Percentiles rank a stretch among this genome's conserved stretches.
Evolutionary conservation across 2,797 vertebrate species (phyloP).

Genomic region (Thalassophryne amazonica): DNA sequence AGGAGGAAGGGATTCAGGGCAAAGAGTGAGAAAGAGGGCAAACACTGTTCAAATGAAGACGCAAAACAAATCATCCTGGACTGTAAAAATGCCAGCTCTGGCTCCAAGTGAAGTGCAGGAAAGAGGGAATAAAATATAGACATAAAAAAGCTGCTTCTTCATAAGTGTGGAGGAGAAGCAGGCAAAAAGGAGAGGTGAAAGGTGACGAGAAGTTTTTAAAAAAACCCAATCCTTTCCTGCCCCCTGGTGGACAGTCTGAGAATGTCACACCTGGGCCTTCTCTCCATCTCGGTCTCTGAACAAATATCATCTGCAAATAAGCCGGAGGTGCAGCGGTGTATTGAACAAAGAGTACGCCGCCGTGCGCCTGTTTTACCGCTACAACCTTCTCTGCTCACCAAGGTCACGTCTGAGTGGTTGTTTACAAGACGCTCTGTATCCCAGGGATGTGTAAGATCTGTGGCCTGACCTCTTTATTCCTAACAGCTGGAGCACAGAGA

Average conservation of each 20-base stretch:
- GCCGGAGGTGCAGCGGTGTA: too few species aligned
- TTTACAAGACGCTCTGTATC: constrained; percentile 67
- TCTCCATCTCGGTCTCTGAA: background rate
- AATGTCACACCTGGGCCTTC: background rate
- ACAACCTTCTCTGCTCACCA: constrained; percentile 34
- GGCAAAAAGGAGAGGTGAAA: background rate
- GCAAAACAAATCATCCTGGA: constrained; percentile 58
- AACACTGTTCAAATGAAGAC: constrained; percentile 46
- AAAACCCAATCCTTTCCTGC: constrained; percentile 43
- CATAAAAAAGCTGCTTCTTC: constrained; percentile 37
- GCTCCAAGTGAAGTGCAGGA: constrained; percentile 23
- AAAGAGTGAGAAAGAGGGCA: constrained; percentile 12
- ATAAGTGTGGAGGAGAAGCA: constrained; percentile 3
- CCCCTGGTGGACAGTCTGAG: constrained; percentile 59
- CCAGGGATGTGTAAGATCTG: constrained; percentile 62
- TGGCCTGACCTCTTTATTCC: constrained; percentile 87
- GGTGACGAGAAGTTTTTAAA: background rate
- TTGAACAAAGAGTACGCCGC: too few species aligned
- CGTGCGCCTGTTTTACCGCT: constrained; percentile 36
- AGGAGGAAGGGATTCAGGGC: constrained; percentile 15
- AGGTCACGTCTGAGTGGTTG: constrained; percentile 60
- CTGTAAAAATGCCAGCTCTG: constrained; percentile 53
- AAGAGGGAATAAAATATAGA: constrained; percentile 17
- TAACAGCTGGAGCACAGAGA: constrained; percentile 88
- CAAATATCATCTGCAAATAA: too few species aligned